Evolutionary conservation across 2,113 vertebrate species (phyloP), one percentile per base, ranked within the genome.

Genomic region (Otis tarda): DNA sequence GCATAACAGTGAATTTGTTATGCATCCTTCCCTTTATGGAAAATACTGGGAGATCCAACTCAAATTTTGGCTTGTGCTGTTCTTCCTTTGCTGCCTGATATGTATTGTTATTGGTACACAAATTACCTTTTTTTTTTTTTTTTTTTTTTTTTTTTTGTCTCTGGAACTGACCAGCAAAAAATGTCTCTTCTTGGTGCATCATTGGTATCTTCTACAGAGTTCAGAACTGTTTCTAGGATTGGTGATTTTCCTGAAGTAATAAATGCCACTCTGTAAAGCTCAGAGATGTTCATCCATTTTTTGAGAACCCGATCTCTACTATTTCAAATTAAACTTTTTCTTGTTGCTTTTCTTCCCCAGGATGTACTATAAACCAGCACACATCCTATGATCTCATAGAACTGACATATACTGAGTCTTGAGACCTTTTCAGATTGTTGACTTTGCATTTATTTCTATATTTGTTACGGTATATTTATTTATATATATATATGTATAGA

Each of bases 301-400:
- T 57, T 28, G 33, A 74, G 3, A 83, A 23, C 6, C 31, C 4
- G 1, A 7, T 70, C 39, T 80, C 39, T 55, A 3, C n/a, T 81
- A 3, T 76, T 78, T 82, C 10, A 39, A 17, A 79, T 75, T 6
- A 59, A 59, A 43, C 3, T 18, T 5, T 87, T 35, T 60, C 35
- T 24, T 61, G 5, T 33, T 84, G 7, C 11, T 68, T 67, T 77
- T 57, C 11, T 77, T 86, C 14, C 22, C 21, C 21, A 60, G 8
- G 2, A 47, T 17, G 5, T 6, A 1, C 31, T 63, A 22, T 30
- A 60, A 78, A 75, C 4, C 10, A 63, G 6, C 6, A n/a, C 7
- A 27, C 3, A 3, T 31, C 16, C 24, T 61, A 31, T 3, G 2
- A 23, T 28, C 14, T 78, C 1, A 2, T 22, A 43, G 41, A 21